These are phyloP conservation scores for Chloebia gouldiae DNA, from an alignment of 2,113 vertebrate genomes.

Conservation along the genomic window DNA sequence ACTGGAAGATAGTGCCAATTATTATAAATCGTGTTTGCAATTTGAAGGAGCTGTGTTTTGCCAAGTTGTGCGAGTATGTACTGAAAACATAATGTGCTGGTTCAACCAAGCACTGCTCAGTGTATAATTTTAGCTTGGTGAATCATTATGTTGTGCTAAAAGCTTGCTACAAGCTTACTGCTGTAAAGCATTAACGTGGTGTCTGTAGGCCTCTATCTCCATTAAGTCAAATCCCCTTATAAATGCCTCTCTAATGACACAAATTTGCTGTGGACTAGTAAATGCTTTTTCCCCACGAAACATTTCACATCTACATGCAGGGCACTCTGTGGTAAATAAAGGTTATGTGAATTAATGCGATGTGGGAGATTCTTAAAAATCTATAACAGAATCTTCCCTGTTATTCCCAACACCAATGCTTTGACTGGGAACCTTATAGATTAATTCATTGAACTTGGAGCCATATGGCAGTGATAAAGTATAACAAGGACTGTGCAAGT, in stretches of 20 bases:
- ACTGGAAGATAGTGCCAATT: slow-evolving; percentile 6
- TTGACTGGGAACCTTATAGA: not conserved
- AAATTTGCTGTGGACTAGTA: not conserved
- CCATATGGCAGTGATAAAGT: not conserved
- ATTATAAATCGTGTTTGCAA: slow-evolving; percentile 17
- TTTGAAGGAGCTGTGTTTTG: slow-evolving; percentile 42
- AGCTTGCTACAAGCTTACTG: slow-evolving; percentile 11
- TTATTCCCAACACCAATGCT: not conserved
- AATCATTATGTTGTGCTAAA: slow-evolving; percentile 45
- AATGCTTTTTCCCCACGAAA: not conserved
- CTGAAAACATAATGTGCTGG: slow-evolving; percentile 15
- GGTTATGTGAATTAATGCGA: not conserved
- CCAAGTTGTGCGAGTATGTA: slow-evolving; percentile 1
- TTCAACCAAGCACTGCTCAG: not conserved
- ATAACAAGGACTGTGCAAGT: not conserved
- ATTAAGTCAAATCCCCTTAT: slow-evolving; percentile 34
- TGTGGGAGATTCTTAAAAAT: not conserved
- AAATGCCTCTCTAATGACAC: slow-evolving; percentile 5
- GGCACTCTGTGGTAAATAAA: not conserved
- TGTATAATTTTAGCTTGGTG: slow-evolving; percentile 38
- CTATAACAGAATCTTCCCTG: not conserved
- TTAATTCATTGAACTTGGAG: not conserved
- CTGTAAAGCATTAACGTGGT: not conserved
- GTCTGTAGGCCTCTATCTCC: not conserved
- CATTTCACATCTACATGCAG: not conserved